A percentile compares a stretch with the other conserved stretches of the same genome.
phyloP scores from a whole-genome alignment of 1,140 invertebrate species.

The Euwallacea fornicatus region DNA sequence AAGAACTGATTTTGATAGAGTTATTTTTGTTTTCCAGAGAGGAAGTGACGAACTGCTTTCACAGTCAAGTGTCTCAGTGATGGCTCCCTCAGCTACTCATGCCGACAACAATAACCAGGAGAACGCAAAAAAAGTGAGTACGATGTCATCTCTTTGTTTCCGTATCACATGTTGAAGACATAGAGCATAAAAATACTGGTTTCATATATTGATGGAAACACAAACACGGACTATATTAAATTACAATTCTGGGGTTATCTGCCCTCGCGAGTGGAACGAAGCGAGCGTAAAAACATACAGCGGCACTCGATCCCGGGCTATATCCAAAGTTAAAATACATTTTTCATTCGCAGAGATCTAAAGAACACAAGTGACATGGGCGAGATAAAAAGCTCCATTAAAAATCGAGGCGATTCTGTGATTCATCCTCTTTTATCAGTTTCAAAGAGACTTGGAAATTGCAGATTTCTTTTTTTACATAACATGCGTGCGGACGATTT shows the following conservation, averaged over 20 bases:
- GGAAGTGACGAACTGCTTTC: slow-evolving; percentile 93
- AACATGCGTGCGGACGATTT: too few species aligned
- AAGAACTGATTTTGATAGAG: slow-evolving; percentile 5
- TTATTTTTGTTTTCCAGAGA: slow-evolving; percentile 73
- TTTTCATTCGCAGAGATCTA: slow-evolving; percentile 3
- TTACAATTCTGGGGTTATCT: too few species aligned
- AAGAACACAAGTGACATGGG: background rate
- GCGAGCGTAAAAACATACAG: too few species aligned
- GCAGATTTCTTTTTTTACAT: too few species aligned
- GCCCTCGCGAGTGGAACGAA: too few species aligned
- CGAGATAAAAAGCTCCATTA: slow-evolving; percentile 8
- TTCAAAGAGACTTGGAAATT: slow-evolving; percentile 2
- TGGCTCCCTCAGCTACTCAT: slow-evolving; percentile 86
- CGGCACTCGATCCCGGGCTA: background rate
- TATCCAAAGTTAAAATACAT: background rate
- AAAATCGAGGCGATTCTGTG: background rate
- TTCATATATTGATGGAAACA: too few species aligned
- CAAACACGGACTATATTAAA: too few species aligned
- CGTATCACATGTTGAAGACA: background rate
- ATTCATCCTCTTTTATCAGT: background rate
- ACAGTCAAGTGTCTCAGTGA: slow-evolving; percentile 86
- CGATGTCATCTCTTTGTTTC: background rate
- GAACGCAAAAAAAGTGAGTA: slow-evolving; percentile 85
- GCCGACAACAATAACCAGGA: slow-evolving; percentile 91
- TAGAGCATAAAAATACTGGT: background rate